These are phyloP conservation scores for Nesidiocoris tenuis DNA, from an alignment of 2,888 invertebrate genomes.

Conservation along the genomic window DNA sequence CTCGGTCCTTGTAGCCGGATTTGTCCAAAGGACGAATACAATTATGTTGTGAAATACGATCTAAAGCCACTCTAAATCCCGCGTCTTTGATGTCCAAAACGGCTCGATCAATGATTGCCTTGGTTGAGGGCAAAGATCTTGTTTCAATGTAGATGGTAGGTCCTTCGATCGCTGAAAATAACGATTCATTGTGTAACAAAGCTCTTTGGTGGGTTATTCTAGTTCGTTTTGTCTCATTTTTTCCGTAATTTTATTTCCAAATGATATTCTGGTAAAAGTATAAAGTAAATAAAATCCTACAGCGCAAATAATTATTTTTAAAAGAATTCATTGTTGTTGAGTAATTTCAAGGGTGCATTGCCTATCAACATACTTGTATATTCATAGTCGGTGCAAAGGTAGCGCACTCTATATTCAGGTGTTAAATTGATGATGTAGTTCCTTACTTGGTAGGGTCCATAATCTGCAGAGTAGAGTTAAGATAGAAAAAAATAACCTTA, in stretches of 20 bases:
- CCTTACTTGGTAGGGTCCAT: constrained; percentile 29
- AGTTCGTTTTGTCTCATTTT: too few species aligned
- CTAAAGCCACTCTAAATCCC: constrained; percentile 26
- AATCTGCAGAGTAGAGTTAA: too few species aligned
- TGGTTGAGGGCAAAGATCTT: constrained; percentile 9
- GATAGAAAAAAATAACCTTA: too few species aligned
- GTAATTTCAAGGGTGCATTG: too few species aligned
- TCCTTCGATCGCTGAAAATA: constrained; percentile 27
- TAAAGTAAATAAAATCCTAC: too few species aligned
- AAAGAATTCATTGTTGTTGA: too few species aligned
- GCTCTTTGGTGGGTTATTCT: too few species aligned
- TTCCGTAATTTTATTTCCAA: too few species aligned
- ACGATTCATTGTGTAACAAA: too few species aligned
- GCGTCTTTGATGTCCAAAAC: constrained; percentile 4
- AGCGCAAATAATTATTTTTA: too few species aligned
- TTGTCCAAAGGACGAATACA: constrained; percentile 39
- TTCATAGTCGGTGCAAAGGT: constrained; percentile 40
- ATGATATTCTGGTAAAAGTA: too few species aligned
- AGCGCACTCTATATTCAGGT: constrained; percentile 43
- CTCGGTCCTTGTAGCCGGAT: constrained; percentile 34
- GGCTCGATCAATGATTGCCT: constrained; percentile 30
- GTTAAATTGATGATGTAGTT: constrained; percentile 40
- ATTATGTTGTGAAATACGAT: constrained; percentile 36
- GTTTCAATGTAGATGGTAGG: constrained; percentile 47
- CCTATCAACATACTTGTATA: constrained; percentile 39